These are phyloP conservation scores for Agrochola litura DNA, from an alignment of 2,888 invertebrate genomes.

Conservation along the genomic window DNA sequence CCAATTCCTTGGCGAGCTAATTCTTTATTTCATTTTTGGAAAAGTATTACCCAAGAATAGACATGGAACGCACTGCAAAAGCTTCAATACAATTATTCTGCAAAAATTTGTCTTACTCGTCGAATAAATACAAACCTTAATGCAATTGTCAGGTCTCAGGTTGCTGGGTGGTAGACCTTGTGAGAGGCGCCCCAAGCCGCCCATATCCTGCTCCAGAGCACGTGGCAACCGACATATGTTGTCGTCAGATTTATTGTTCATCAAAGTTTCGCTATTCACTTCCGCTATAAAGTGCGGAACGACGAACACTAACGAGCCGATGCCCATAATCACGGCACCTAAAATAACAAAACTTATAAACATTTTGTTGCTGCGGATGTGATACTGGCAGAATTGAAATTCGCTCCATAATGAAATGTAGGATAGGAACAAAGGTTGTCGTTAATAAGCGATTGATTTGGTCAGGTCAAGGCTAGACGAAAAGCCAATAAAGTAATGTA, in stretches of 20 bases:
- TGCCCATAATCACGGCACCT: constrained; percentile 98
- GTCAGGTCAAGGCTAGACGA: constrained; percentile 52
- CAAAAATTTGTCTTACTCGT: background rate
- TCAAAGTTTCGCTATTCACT: constrained; percentile 92
- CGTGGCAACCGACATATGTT: constrained; percentile 95
- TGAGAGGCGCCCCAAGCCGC: constrained; percentile 93
- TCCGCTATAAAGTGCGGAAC: constrained; percentile 97
- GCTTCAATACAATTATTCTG: background rate
- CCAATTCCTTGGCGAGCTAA: no score
- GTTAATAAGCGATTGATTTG: constrained; percentile 45
- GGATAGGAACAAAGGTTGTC: constrained; percentile 23
- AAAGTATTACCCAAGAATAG: background rate
- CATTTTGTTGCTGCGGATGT: constrained; percentile 19
- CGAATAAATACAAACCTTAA: constrained; percentile 88
- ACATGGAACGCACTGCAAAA: background rate
- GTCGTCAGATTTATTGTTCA: constrained; percentile 93
- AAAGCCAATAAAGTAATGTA: constrained; percentile 26
- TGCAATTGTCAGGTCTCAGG: constrained; percentile 94
- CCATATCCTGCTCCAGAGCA: constrained; percentile 93
- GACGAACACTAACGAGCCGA: constrained; percentile 97
- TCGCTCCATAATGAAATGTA: constrained; percentile 14
- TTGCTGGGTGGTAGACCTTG: constrained; percentile 94
- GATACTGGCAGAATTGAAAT: constrained; percentile 5
- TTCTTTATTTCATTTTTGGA: background rate
- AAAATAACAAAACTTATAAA: constrained; percentile 65